Conservation (phyloP, 2,888 invertebrate species). For the Callimorpha dominula region DNA sequence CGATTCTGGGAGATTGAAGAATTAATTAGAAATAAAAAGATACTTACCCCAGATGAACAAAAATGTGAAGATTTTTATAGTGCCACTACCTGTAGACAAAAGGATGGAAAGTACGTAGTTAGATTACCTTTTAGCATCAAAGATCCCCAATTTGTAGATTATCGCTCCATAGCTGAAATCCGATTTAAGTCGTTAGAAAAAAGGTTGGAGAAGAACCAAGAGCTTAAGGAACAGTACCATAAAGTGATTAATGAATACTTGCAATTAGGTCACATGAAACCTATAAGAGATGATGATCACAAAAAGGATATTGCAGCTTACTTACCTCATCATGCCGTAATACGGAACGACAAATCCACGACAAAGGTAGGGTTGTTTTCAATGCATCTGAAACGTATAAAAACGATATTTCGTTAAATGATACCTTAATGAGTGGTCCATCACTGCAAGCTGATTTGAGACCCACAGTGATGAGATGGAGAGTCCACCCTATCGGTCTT, state of each 20-base stretch:
- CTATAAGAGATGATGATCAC: not conserved
- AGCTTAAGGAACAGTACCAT: not conserved
- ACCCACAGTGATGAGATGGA: too few species aligned
- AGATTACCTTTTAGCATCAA: not conserved
- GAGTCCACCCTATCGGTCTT: too few species aligned
- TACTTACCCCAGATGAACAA: slow-evolving; percentile 1
- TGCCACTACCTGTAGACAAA: not conserved
- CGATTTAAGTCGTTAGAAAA: not conserved
- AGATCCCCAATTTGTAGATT: not conserved
- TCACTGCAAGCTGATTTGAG: too few species aligned
- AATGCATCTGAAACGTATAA: not conserved
- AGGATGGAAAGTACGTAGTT: not conserved
- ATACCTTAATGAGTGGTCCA: too few species aligned
- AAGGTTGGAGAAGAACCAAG: not conserved
- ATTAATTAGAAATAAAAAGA: not conserved
- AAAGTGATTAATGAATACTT: too few species aligned
- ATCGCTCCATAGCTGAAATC: not conserved
- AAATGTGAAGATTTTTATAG: not conserved
- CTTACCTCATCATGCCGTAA: not conserved
- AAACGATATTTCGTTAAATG: too few species aligned
- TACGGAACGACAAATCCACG: not conserved
- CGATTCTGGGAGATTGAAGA: not conserved
- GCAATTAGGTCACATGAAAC: not conserved
- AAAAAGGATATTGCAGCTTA: not conserved
- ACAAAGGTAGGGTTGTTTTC: too few species aligned